phyloP scores from a whole-genome alignment of 1,140 invertebrate genomes.

The Hormaphis cornu region DNA sequence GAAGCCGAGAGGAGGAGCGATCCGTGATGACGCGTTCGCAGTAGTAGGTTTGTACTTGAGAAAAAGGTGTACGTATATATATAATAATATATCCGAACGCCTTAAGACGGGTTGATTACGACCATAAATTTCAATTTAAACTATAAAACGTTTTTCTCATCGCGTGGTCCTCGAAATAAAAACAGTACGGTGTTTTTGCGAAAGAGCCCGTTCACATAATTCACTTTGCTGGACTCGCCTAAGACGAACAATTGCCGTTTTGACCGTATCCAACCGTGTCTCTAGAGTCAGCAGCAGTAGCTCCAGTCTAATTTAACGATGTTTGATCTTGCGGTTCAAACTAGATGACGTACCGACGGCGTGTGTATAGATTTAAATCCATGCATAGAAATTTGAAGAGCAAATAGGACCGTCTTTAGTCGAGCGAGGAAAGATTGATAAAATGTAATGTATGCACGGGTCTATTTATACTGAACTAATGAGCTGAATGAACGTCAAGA shows the following conservation, averaged over 20 bases:
- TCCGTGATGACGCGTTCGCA: not conserved
- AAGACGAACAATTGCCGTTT: too few relatives aligned
- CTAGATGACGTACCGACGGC: too few relatives aligned
- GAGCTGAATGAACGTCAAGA: too few relatives aligned
- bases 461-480: too few relatives aligned
- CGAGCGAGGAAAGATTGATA: too few relatives aligned
- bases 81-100: not conserved
- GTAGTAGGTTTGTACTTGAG: not conserved
- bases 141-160: not conserved
- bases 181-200: too few relatives aligned
- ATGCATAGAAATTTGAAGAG: too few relatives aligned
- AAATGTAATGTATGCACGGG: too few relatives aligned
- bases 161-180: not conserved
- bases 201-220: not conserved
- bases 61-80: not conserved
- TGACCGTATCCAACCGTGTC: not conserved
- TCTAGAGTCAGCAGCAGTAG: not conserved
- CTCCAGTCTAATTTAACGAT: too few relatives aligned
- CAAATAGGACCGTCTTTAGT: too few relatives aligned
- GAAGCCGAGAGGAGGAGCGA: not conserved
- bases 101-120: not conserved
- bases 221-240: too few relatives aligned
- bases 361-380: not conserved
- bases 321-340: too few relatives aligned
- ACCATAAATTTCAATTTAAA: slow-evolving; percentile 10